phyloP scores from a whole-genome alignment of 2,888 invertebrate species.

The Lepetodrilus schrolli region DNA sequence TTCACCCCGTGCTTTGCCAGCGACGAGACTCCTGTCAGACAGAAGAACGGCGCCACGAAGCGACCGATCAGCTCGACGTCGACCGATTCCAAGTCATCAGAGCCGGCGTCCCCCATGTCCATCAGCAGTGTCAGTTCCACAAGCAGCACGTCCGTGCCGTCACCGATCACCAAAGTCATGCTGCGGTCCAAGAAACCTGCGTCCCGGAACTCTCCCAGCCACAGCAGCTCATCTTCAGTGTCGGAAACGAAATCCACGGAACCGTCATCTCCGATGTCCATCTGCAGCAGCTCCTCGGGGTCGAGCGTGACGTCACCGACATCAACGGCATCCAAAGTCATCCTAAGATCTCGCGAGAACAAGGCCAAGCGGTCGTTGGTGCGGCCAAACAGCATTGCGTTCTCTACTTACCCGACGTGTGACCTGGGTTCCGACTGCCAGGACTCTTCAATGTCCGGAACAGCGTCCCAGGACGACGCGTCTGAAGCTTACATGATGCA shows the following conservation, averaged over 20 bases:
- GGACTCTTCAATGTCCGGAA: constrained; percentile 55
- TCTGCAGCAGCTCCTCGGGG: constrained; percentile 39
- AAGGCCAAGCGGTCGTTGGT: constrained; percentile 65
- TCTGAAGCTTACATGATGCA: constrained; percentile 58
- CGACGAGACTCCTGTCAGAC: constrained; percentile 40
- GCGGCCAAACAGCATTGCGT: constrained; percentile 73
- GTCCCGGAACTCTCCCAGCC: constrained; percentile 27
- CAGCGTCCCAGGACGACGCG: constrained; percentile 60
- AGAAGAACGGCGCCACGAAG: constrained; percentile 32
- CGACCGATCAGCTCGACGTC: constrained; percentile 34
- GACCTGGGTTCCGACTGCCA: constrained; percentile 64
- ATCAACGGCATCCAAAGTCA: constrained; percentile 52
- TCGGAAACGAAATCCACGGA: constrained; percentile 48
- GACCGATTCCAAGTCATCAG: constrained; percentile 36
- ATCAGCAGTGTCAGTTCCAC: constrained; percentile 46
- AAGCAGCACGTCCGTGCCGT: constrained; percentile 36
- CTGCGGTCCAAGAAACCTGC: constrained; percentile 17
- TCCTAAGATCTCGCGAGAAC: constrained; percentile 64
- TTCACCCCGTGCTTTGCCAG: constrained; percentile 73
- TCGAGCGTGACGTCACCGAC: constrained; percentile 36
- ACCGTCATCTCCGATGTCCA: constrained; percentile 44
- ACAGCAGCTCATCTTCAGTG: constrained; percentile 24
- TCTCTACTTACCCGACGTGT: constrained; percentile 71
- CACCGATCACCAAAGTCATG: constrained; percentile 18
- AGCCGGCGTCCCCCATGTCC: constrained; percentile 43